Conservation (phyloP, 1,140 invertebrate species). For the Pseudomyrmex gracilis region DNA sequence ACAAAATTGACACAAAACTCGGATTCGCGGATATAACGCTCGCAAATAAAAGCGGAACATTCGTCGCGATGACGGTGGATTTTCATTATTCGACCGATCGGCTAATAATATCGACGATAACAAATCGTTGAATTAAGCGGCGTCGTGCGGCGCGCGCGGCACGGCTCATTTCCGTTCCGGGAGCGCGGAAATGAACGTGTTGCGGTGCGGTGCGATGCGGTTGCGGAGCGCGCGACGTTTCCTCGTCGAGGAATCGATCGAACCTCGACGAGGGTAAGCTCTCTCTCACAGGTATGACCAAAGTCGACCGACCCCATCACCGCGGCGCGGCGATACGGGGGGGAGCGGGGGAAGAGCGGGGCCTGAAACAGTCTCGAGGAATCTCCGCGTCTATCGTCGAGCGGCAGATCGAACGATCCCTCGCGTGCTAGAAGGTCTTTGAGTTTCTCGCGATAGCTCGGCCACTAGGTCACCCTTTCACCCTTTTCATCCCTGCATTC, state of each 20-base stretch:
- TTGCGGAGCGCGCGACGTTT: too few species aligned
- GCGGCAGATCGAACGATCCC: constrained; percentile 57
- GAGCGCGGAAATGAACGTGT: constrained; percentile 47
- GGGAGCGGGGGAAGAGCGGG: too few species aligned
- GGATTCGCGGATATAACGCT: too few species aligned
- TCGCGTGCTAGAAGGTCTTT: constrained; percentile 65
- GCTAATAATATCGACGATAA: background rate
- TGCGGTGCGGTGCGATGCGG: background rate
- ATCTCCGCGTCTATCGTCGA: constrained; percentile 20
- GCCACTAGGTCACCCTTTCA: constrained; percentile 65
- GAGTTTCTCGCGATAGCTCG: constrained; percentile 58
- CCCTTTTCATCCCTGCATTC: constrained; percentile 17
- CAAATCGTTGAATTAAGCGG: constrained; percentile 5
- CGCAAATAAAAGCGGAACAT: too few species aligned
- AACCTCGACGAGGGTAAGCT: background rate
- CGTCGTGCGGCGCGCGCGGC: background rate
- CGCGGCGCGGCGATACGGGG: constrained; percentile 1
- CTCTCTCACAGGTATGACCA: constrained; percentile 10
- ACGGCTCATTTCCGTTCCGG: constrained; percentile 27
- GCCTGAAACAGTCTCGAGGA: constrained; percentile 20
- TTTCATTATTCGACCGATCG: background rate
- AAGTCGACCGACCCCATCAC: constrained; percentile 21
- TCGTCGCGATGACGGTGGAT: too few species aligned
- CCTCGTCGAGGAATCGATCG: constrained; percentile 42
- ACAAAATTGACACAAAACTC: too few species aligned